A percentile compares a stretch with the other conserved stretches of the same genome.
Evolutionary conservation across 2,113 vertebrate species (phyloP).

Genomic region (Aldabrachelys gigantea): DNA sequence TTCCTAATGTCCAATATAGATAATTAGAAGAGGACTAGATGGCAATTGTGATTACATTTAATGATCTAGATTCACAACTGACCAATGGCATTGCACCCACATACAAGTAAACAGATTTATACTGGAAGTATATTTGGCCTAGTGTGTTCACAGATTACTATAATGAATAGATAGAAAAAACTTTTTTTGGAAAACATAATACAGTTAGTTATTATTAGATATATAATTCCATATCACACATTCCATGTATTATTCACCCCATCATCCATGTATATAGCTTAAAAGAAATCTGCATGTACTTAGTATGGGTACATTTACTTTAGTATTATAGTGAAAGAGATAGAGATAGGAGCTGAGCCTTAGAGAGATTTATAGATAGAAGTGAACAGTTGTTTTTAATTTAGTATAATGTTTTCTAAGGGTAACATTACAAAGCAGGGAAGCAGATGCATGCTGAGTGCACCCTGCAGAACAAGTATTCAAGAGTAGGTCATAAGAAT

Average conservation of each 20-base stretch:
- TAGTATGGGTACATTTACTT: too few relatives aligned
- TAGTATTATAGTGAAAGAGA: not conserved
- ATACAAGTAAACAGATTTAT: not conserved
- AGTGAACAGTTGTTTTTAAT: not conserved
- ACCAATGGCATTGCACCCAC: too few relatives aligned
- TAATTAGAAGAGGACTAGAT: too few relatives aligned
- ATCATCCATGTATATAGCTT: too few relatives aligned
- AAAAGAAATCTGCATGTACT: not conserved
- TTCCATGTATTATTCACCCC: not conserved
- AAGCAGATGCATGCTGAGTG: not conserved
- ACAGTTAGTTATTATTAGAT: not conserved
- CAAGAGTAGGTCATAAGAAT: not conserved
- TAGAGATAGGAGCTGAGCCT: not conserved
- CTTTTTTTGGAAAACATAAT: not conserved
- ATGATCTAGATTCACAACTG: too few relatives aligned
- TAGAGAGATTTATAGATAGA: not conserved
- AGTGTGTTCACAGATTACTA: not conserved
- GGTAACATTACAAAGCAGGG: not conserved
- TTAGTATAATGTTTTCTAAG: not conserved
- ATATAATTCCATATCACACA: not conserved
- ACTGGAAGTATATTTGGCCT: not conserved
- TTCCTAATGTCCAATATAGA: too few relatives aligned
- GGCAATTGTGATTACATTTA: too few relatives aligned
- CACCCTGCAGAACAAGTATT: not conserved
- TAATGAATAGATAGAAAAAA: not conserved